These are phyloP conservation scores for Drosophila kambysellisi DNA, from an alignment of 2,888 invertebrate species.

Conservation along the genomic window DNA sequence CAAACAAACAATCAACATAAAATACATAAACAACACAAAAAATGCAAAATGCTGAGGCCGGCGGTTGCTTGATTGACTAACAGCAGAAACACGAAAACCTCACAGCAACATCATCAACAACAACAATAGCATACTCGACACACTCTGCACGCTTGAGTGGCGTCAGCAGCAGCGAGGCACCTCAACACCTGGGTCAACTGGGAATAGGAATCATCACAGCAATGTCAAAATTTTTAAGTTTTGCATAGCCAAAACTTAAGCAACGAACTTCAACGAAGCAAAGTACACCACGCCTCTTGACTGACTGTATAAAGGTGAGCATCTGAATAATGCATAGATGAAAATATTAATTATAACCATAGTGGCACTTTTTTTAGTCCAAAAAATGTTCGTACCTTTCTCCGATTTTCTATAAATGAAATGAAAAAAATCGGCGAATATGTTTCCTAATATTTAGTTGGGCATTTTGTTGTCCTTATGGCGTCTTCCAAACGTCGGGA, in stretches of 20 bases:
- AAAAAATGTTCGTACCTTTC: background rate
- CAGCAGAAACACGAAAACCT: slow-evolving; percentile 55
- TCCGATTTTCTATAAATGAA: background rate
- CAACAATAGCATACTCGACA: slow-evolving; percentile 6
- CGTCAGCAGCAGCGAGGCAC: slow-evolving; percentile 17
- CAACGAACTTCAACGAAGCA: background rate
- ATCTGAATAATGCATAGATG: background rate
- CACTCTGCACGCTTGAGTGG: slow-evolving; percentile 54
- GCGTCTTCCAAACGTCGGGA: too few relatives aligned
- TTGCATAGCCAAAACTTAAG: slow-evolving; percentile 32
- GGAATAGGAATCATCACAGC: slow-evolving; percentile 21
- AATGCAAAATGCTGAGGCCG: slow-evolving; percentile 63
- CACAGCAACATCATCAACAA: slow-evolving; percentile 4
- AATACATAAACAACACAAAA: slow-evolving; percentile 37
- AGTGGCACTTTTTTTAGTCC: background rate
- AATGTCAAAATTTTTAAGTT: slow-evolving; percentile 53
- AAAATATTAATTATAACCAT: too few relatives aligned
- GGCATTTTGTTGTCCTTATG: background rate
- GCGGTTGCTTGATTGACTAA: slow-evolving; percentile 67
- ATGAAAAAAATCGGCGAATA: background rate
- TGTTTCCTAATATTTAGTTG: background rate
- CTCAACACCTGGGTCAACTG: slow-evolving; percentile 31
- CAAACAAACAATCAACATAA: slow-evolving; percentile 26
- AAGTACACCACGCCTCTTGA: background rate
- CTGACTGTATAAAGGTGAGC: slow-evolving; percentile 16